Conservation (phyloP, 2,113 vertebrate species). For the Eolophus roseicapilla region DNA sequence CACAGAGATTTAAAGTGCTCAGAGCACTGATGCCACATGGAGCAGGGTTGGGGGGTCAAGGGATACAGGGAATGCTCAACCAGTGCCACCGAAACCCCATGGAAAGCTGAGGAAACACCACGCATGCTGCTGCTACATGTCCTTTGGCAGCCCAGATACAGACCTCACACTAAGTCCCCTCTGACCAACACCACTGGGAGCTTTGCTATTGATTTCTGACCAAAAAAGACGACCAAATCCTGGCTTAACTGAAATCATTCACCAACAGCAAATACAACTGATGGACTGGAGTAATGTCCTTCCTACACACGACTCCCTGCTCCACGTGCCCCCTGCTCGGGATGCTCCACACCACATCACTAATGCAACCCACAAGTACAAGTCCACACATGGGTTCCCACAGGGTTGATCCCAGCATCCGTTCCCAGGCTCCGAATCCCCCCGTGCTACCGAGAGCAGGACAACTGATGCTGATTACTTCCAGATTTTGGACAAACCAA, state of each 20-base stretch:
- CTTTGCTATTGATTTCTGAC: background rate
- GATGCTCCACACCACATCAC: background rate
- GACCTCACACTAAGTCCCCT: background rate
- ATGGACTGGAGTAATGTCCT: accelerated
- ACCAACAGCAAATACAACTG: accelerated
- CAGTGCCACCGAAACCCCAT: background rate
- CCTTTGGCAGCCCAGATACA: background rate
- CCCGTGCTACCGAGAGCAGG: accelerated
- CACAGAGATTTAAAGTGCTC: background rate
- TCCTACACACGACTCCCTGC: background rate
- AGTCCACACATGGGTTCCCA: accelerated
- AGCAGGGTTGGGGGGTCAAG: background rate
- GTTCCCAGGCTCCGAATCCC: background rate
- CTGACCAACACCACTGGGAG: background rate
- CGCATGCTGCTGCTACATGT: accelerated
- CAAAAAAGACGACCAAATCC: background rate
- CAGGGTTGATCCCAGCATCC: background rate
- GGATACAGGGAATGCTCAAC: background rate
- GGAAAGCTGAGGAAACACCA: accelerated
- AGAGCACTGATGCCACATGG: accelerated
- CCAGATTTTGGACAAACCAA: background rate
- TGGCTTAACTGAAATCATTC: background rate
- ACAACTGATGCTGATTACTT: background rate
- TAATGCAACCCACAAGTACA: background rate
- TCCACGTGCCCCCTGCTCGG: accelerated